Conservation (phyloP, 2,797 vertebrate genomes). For the Rhodeus uyekii region DNA sequence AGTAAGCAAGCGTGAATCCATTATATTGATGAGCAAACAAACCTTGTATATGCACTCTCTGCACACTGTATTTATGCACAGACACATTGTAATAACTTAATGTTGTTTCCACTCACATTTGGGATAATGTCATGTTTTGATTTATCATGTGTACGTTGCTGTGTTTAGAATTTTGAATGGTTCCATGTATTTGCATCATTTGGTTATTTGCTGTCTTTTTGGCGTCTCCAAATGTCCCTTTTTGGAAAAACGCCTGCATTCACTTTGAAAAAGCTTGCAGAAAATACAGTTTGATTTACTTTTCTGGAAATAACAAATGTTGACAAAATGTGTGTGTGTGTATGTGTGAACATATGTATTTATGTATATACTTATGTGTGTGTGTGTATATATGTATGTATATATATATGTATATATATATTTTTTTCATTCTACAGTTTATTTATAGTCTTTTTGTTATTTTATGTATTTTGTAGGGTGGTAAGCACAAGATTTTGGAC, state of each 20-base stretch:
- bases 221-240: too few relatives aligned
- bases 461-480: conserved; percentile 79
- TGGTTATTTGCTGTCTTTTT: neutral
- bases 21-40: neutral
- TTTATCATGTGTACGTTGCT: neutral
- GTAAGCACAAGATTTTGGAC: conserved; percentile 94
- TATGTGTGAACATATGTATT: too few relatives aligned
- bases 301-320: neutral
- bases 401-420: too few relatives aligned
- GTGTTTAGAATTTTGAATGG: neutral
- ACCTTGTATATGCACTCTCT: too few relatives aligned
- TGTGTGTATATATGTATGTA: neutral
- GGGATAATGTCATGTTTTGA: neutral
- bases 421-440: neutral
- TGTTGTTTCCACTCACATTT: neutral
- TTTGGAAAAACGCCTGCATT: too few relatives aligned
- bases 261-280: too few relatives aligned
- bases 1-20: too few relatives aligned
- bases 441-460: neutral
- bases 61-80: neutral
- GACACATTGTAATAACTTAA: neutral
- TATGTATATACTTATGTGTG: neutral
- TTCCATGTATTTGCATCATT: neutral
- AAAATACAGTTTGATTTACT: neutral
- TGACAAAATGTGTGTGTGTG: neutral